Evolutionary conservation across 2,113 vertebrate genomes (phyloP).

Genomic region (Alouatta palliata): DNA sequence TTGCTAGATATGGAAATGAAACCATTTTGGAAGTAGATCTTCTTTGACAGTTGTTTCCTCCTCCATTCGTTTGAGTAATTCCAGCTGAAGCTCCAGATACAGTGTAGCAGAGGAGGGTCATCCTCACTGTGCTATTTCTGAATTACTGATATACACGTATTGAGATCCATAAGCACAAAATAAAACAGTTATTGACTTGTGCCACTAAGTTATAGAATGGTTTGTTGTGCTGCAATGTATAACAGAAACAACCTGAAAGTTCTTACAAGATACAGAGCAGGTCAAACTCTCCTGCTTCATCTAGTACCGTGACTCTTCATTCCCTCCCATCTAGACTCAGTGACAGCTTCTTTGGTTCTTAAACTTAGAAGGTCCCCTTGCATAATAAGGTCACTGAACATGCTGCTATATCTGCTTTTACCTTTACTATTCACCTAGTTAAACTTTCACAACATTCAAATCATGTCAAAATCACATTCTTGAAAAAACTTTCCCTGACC

Average conservation of each 20-base stretch:
- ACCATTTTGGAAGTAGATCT: neutral
- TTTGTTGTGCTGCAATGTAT: neutral
- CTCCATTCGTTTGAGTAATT: neutral
- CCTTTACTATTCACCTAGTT: neutral
- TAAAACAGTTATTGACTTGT: neutral
- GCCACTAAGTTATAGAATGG: neutral
- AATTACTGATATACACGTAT: neutral
- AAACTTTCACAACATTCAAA: neutral
- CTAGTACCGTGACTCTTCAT: neutral
- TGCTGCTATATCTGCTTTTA: neutral
- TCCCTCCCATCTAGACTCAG: neutral
- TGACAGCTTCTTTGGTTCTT: neutral
- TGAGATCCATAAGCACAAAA: neutral
- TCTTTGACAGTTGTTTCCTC: neutral
- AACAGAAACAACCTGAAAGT: neutral
- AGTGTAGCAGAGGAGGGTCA: fast-evolving
- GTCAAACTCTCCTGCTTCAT: neutral
- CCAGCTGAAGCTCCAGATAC: neutral
- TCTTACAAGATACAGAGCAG: neutral
- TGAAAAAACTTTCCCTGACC: neutral
- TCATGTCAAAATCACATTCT: neutral
- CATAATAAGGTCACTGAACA: neutral
- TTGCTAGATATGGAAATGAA: neutral
- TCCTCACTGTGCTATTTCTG: neutral
- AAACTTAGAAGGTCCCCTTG: neutral